Evolutionary conservation across 2,888 invertebrate species (phyloP), one percentile per base, ranked within the genome.

Genomic region (Villa cingulata): DNA sequence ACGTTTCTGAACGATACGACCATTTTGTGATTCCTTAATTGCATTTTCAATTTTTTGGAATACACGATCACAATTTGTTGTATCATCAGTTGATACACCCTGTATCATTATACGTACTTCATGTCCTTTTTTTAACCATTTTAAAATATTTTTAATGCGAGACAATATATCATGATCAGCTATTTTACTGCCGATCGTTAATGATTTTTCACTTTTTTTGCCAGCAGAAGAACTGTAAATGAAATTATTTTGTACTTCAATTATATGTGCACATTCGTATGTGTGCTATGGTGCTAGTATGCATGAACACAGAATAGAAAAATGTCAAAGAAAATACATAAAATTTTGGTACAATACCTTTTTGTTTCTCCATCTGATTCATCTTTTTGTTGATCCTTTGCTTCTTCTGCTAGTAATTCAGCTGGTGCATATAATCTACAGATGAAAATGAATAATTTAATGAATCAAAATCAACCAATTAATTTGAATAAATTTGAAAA

Each of bases 131-230:
- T 68, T 66, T 9, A 83, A 57, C 71, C 83, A 77, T 65, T 82
- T 83, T 1, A 66, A 52, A 55, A 83, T 77, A 61, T 80, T 81
- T 51, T 77, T 80, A 0, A 80, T 63, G 51, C 76, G 72, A 9
- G 77, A 76, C 59, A 74, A 68, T 39, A 84, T 71, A 66, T 85
- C 84, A 65, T 83, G 75, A 39, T 78, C 74, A 7, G 73, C 74
- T 51, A 83, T 83, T 53, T 73, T 74, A 4, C 75, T 67, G 17
- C 76, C 75, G 18, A 84, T 63, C 29, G 78, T 75, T 10, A 82
- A 58, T 1, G 80, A 62, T 61, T 84, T 84, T 56, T 78, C 78
- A 1, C 78, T 74, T 63, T 78, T 83, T 16, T 73, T 62, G 12
- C 29, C 12, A 12, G 4, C 9, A 32, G 7, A 12, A 32, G 39